These are phyloP conservation scores for Syngnathus floridae DNA, from an alignment of 2,113 vertebrate species.

Conservation along the genomic window DNA sequence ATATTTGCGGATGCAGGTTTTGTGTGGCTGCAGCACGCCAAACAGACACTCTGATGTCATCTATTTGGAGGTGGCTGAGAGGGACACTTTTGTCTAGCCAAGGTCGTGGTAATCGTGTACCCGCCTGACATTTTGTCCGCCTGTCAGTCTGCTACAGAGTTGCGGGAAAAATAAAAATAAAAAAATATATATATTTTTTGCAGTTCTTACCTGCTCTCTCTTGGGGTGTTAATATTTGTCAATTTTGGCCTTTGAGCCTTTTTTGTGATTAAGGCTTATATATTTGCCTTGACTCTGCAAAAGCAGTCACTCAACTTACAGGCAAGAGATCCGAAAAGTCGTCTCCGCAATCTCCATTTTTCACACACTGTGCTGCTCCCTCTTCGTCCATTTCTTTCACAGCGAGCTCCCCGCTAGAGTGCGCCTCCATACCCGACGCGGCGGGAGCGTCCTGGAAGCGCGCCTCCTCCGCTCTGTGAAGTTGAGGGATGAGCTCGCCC, in stretches of 20 bases:
- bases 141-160: too few species aligned
- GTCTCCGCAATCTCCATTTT: slow-evolving; percentile 59
- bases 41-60: not conserved
- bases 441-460: slow-evolving; percentile 31
- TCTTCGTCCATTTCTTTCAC: slow-evolving; percentile 65
- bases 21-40: not conserved
- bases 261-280: too few species aligned
- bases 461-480: slow-evolving; percentile 67
- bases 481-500: slow-evolving; percentile 67
- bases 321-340: slow-evolving; percentile 86
- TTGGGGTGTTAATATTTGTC: too few species aligned
- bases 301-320: slow-evolving; percentile 67
- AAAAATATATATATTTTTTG: too few species aligned
- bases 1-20: not conserved
- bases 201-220: too few species aligned
- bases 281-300: not conserved
- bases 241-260: too few species aligned
- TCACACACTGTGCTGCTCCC: slow-evolving; percentile 63
- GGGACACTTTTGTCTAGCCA: slow-evolving; percentile 43
- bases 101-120: slow-evolving; percentile 13
- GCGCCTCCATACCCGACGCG: slow-evolving; percentile 21
- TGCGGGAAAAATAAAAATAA: too few species aligned
- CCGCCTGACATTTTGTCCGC: not conserved
- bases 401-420: slow-evolving; percentile 5
- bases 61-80: slow-evolving; percentile 13